A percentile compares a stretch with the other conserved stretches of the same genome.
phyloP scores from a whole-genome alignment of 2,888 invertebrate species.

The Tipula lateralis region DNA sequence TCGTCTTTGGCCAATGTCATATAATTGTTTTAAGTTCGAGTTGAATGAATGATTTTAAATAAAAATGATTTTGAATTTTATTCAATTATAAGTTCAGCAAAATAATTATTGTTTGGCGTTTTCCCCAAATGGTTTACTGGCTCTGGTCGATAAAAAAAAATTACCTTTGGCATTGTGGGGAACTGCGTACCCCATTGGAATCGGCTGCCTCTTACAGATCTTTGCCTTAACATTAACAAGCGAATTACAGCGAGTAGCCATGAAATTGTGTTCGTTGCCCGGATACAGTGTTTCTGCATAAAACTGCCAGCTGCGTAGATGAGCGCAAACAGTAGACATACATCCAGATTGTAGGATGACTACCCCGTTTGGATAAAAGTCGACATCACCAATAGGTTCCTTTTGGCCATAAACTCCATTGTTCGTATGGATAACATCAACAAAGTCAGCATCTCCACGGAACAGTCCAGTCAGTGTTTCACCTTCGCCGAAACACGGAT shows the following conservation, averaged over 20 bases:
- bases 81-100: neutral
- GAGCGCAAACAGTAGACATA: slow-evolving; percentile 41
- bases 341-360: slow-evolving; percentile 41
- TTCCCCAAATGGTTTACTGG: slow-evolving; percentile 38
- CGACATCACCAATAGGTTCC: slow-evolving; percentile 34
- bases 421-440: slow-evolving; percentile 35
- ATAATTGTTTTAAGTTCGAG: neutral
- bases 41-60: neutral
- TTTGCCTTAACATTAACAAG: slow-evolving; percentile 39
- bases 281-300: slow-evolving; percentile 42
- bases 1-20: neutral
- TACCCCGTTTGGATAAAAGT: slow-evolving; percentile 35
- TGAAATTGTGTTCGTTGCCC: slow-evolving; percentile 33
- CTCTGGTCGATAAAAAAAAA: slow-evolving; percentile 45
- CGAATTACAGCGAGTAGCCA: slow-evolving; percentile 34
- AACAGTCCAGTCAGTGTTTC: slow-evolving; percentile 31
- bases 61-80: neutral
- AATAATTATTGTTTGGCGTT: neutral
- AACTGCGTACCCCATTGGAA: slow-evolving; percentile 44
- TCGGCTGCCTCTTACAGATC: slow-evolving; percentile 39
- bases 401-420: slow-evolving; percentile 32
- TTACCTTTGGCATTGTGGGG: slow-evolving; percentile 42
- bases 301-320: slow-evolving; percentile 42
- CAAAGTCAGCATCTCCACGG: slow-evolving; percentile 33
- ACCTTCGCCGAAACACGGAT: slow-evolving; percentile 35